Percentiles rank a stretch among this genome's conserved stretches.
Conservation (phyloP, 1,140 invertebrate species). For the Maconellicoccus hirsutus region DNA sequence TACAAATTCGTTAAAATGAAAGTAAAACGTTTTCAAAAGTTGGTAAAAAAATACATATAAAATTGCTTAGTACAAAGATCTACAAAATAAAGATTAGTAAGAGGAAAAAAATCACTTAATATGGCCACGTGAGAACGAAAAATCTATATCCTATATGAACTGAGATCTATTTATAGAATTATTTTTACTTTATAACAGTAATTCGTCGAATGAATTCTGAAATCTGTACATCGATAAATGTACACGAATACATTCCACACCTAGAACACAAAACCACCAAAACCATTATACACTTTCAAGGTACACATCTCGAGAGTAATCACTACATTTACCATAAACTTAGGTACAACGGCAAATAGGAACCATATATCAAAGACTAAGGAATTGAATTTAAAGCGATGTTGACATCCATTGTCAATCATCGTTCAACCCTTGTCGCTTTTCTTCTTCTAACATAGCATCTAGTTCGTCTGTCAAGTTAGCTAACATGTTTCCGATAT, state of each 20-base stretch:
- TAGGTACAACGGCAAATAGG: constrained; percentile 12
- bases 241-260: background rate
- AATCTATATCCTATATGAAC: background rate
- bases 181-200: background rate
- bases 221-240: background rate
- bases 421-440: constrained; percentile 59
- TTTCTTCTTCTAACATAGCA: constrained; percentile 87
- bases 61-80: background rate
- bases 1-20: background rate
- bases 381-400: background rate
- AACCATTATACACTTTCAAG: too few relatives aligned
- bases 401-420: background rate
- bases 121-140: constrained; percentile 1
- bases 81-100: constrained; percentile 10
- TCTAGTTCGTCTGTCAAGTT: constrained; percentile 87
- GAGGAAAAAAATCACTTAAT: background rate
- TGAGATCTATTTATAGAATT: background rate
- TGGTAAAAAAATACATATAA: background rate
- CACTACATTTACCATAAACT: background rate
- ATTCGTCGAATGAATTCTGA: background rate
- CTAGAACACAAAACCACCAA: background rate
- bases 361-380: background rate
- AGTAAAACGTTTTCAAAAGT: background rate
- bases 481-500: constrained; percentile 92
- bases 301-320: too few relatives aligned